These are phyloP conservation scores for Megaceryle torquata DNA, from an alignment of 2,113 vertebrate species.

Conservation along the genomic window DNA sequence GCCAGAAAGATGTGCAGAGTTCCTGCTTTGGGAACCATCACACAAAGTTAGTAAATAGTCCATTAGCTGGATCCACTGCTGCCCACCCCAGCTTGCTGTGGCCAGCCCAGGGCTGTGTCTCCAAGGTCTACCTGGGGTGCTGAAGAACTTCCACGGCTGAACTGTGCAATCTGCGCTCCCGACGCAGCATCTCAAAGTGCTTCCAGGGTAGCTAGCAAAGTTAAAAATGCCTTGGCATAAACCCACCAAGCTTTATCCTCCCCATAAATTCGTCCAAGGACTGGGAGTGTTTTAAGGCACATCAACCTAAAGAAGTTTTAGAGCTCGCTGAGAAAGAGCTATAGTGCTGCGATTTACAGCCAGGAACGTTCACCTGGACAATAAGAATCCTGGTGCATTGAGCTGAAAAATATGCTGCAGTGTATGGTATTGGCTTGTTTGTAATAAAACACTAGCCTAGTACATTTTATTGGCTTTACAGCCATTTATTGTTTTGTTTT, in stretches of 20 bases:
- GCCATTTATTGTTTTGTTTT: conserved; percentile 65
- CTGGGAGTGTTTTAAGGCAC: conserved; percentile 61
- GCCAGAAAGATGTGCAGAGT: neutral
- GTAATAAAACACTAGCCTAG: conserved; percentile 50
- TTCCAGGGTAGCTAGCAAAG: conserved; percentile 20
- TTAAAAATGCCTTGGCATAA: neutral
- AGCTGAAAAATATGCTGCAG: conserved; percentile 69
- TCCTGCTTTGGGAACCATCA: neutral
- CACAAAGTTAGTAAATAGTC: neutral
- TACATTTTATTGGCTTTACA: conserved; percentile 64
- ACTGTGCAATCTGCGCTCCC: neutral
- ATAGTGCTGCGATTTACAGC: conserved; percentile 60
- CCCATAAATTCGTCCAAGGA: conserved; percentile 63
- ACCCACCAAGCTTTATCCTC: conserved; percentile 48
- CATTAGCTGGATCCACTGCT: neutral
- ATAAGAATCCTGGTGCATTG: conserved; percentile 62
- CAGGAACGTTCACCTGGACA: conserved; percentile 59
- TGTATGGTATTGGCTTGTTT: conserved; percentile 63
- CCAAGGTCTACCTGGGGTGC: neutral
- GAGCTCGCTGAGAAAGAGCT: conserved; percentile 39
- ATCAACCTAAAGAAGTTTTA: conserved; percentile 63
- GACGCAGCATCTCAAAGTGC: neutral
- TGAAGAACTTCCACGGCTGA: neutral
- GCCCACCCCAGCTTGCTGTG: neutral
- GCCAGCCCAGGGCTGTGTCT: neutral